Conservation (phyloP, 2,888 invertebrate species). For the Danaus chrysippus region DNA sequence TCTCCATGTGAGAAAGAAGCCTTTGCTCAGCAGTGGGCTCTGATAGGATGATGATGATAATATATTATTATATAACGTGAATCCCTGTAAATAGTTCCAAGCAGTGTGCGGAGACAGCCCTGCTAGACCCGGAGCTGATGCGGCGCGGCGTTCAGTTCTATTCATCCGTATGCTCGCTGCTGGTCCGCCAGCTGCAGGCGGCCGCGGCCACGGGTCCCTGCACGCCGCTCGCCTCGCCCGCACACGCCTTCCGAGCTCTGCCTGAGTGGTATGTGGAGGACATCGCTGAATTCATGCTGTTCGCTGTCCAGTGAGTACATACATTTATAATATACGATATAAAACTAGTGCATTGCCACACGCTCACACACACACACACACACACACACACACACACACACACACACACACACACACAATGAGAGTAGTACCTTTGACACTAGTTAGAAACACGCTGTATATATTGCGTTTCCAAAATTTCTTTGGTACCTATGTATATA, state of each 20-base stretch:
- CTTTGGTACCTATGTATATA: too few species aligned
- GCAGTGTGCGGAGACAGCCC: constrained; percentile 93
- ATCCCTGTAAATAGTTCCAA: constrained; percentile 82
- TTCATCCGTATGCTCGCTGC: constrained; percentile 89
- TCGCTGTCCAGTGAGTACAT: constrained; percentile 91
- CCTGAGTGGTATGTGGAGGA: constrained; percentile 99
- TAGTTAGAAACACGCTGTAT: too few species aligned
- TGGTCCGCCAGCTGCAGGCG: constrained; percentile 82
- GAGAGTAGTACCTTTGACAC: too few species aligned
- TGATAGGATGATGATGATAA: too few species aligned
- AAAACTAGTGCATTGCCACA: too few species aligned
- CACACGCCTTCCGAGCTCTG: constrained; percentile 89
- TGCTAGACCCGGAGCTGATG: constrained; percentile 91
- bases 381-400: too few species aligned
- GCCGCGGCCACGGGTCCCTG: constrained; percentile 77
- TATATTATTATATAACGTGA: not conserved
- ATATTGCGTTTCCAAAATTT: too few species aligned
- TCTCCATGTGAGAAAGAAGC: too few species aligned
- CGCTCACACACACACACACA: too few species aligned
- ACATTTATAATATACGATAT: not conserved
- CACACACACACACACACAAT: too few species aligned
- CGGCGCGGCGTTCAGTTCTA: constrained; percentile 92
- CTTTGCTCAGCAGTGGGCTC: too few species aligned
- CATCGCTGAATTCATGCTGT: constrained; percentile 96
- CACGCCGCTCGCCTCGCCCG: constrained; percentile 76